Percentiles rank a stretch among this genome's conserved stretches.
These are phyloP conservation scores for Pleuronectes platessa DNA, from an alignment of 2,113 vertebrate species.

Conservation along the genomic window DNA sequence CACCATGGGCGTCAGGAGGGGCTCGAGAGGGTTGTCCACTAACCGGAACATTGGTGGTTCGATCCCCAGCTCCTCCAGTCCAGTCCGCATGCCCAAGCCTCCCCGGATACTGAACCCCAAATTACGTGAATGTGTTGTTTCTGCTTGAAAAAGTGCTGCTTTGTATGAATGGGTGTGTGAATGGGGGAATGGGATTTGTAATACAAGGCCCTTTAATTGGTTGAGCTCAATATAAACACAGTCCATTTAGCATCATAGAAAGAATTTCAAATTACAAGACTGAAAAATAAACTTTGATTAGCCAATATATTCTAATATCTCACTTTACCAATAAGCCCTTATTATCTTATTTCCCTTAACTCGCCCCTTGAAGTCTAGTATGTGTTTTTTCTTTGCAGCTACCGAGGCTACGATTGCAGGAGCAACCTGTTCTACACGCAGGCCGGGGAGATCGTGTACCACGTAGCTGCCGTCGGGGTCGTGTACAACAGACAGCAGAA, in stretches of 20 bases:
- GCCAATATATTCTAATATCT: neutral
- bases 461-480: conserved; percentile 95
- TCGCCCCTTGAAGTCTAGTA: too few relatives aligned
- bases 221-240: too few relatives aligned
- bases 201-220: too few relatives aligned
- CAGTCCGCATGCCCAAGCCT: too few relatives aligned
- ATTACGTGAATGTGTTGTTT: too few relatives aligned
- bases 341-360: neutral
- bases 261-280: too few relatives aligned
- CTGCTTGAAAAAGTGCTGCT: neutral
- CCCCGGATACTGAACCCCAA: too few relatives aligned
- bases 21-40: neutral
- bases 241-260: too few relatives aligned
- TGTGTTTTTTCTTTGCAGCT: conserved; percentile 79
- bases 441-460: conserved; percentile 97
- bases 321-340: neutral
- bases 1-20: neutral
- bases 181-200: neutral
- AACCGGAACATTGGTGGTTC: too few relatives aligned
- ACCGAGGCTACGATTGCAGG: conserved; percentile 96
- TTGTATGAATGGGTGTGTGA: neutral
- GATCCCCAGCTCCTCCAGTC: too few relatives aligned
- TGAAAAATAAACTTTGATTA: too few relatives aligned
- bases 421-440: conserved; percentile 99
- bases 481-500: conserved; percentile 98